Percentiles rank a stretch among this genome's conserved stretches.
Evolutionary conservation across 2,888 invertebrate genomes (phyloP).

Genomic region (Oasisia sp.): DNA sequence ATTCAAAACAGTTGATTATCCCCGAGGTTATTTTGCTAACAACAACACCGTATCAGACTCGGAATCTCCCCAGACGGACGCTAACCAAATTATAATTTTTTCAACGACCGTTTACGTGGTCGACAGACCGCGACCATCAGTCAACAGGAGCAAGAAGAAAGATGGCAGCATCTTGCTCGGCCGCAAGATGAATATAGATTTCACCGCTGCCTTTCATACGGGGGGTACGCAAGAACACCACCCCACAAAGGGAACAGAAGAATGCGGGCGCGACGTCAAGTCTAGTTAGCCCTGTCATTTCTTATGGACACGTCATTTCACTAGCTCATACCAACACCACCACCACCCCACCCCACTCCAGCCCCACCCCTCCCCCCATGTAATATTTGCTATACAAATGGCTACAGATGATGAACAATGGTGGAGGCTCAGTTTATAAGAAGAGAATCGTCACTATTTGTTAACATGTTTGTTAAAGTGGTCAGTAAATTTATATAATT

Average conservation of each 20-base stretch:
- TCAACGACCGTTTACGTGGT: not conserved
- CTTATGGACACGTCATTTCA: not conserved
- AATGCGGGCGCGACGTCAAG: not conserved
- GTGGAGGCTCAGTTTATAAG: not conserved
- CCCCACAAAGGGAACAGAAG: not conserved
- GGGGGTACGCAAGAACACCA: not conserved
- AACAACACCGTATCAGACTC: not conserved
- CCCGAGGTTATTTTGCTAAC: not conserved
- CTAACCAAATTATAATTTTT: slow-evolving; percentile 1
- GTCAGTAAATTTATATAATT: too few relatives aligned
- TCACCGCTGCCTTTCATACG: not conserved
- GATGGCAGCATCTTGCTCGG: not conserved
- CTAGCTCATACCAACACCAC: not conserved
- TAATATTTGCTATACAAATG: not conserved
- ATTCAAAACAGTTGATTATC: not conserved
- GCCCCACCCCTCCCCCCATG: not conserved
- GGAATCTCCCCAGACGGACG: not conserved
- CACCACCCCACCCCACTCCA: too few relatives aligned
- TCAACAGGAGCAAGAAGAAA: not conserved
- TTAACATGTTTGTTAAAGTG: too few relatives aligned
- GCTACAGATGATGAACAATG: not conserved
- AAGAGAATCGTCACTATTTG: too few relatives aligned
- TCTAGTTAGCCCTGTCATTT: slow-evolving; percentile 1
- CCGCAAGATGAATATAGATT: not conserved
- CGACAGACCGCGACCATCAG: not conserved